These are phyloP conservation scores for Phataginus tricuspis DNA, from an alignment of 2,797 vertebrate species.

Conservation along the genomic window DNA sequence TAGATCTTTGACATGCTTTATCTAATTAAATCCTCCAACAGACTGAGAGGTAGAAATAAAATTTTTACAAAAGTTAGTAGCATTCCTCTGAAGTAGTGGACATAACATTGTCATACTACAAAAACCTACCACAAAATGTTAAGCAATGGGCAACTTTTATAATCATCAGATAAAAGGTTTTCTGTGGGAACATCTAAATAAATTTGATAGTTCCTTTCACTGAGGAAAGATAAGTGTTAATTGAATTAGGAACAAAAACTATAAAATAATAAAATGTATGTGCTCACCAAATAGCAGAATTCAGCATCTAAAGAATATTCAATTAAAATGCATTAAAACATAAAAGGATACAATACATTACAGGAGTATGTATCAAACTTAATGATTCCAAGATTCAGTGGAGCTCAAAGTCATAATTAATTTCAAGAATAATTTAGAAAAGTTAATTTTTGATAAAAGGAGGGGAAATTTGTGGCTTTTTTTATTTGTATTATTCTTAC, in stretches of 20 bases:
- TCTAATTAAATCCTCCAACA: background rate
- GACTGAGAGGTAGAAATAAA: background rate
- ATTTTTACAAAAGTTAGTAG: constrained; percentile 30
- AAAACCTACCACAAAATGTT: constrained; percentile 7
- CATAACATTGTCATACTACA: background rate
- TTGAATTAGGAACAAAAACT: constrained; percentile 24
- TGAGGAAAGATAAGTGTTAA: constrained; percentile 16
- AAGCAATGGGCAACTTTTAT: background rate
- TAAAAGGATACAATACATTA: background rate
- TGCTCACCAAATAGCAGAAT: constrained; percentile 32
- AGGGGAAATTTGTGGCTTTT: background rate
- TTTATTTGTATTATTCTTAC: background rate
- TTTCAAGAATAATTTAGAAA: constrained; percentile 5
- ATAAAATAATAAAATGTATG: constrained; percentile 38
- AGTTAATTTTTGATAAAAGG: constrained; percentile 42
- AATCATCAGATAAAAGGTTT: background rate
- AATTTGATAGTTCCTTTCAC: constrained; percentile 11
- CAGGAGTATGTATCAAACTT: background rate
- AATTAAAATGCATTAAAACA: constrained; percentile 28
- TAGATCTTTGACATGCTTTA: constrained; percentile 14
- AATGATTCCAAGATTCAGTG: background rate
- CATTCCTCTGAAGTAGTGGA: background rate
- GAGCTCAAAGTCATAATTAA: constrained; percentile 20
- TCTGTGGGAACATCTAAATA: background rate
- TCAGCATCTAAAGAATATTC: constrained; percentile 17